Base-by-base conservation (phyloP, 2,797 vertebrate species). In the Clarias pachynema region DNA sequence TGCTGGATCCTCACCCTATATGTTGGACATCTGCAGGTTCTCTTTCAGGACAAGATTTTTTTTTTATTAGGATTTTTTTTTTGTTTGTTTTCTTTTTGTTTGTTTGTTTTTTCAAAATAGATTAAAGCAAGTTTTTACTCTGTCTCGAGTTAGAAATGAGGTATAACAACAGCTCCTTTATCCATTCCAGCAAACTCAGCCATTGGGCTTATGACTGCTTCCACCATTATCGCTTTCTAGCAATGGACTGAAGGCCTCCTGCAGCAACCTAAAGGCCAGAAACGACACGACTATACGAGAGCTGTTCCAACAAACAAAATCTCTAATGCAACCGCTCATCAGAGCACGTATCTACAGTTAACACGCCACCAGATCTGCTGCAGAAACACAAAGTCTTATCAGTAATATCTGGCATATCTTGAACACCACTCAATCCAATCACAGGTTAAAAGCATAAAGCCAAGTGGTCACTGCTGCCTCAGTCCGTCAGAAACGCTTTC, bases 121-220 rank as follows among this genome's bases (percentile, higher is more conserved):
- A 95, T 96, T 97, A 97, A 97, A 97, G 96, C 96, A 96, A 96
- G 95, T 95, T 95, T 89, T 94, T 93, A 96, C 96, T 96, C 95
- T 88, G 94, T 96, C 93, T 95, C 53, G 94, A 97, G 97, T 96
- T 95, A 96, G 95, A 97, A 97, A 97, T 99, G 98, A 99, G 98
- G 98, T 99, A 98, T 97, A 53, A 97, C 95, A 92, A 97, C 94
- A 97, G 96, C 95, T 96, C 95, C 94, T 94, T 94, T 94, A 93
- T 92, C 90, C 92, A 90, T 66, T 80, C 87, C 87, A 84, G 91
- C 93, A 92, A 92, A 92, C 81, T 90, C 85, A 92, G 92, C 91
- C 94, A 92, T 94, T 90, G 93, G 72, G 83, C 82, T 83, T 85
- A 84, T 57, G 70, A 81, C 83, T 62, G 65, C 87, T 81, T 68